Percentiles rank a stretch among this genome's conserved stretches.
These are phyloP conservation scores for Procavia capensis DNA, from an alignment of 2,113 vertebrate species.

Conservation along the genomic window DNA sequence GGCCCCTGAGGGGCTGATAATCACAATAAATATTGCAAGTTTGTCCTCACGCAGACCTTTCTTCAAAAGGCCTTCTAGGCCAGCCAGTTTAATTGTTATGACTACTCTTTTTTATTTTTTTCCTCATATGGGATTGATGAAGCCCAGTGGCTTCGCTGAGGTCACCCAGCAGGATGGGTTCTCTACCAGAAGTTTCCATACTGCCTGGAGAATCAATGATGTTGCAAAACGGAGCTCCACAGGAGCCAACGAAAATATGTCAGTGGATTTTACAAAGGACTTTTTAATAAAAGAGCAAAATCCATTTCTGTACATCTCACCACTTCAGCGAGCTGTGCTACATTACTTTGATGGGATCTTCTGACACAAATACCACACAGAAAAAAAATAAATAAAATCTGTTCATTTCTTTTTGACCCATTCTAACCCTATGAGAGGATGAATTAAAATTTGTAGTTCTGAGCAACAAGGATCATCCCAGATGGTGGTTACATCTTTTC, in stretches of 20 bases:
- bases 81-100: conserved; percentile 74
- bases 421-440: background rate
- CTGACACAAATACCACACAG: background rate
- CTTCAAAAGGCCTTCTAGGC: conserved; percentile 68
- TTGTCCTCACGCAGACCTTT: conserved; percentile 77
- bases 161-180: conserved; percentile 76
- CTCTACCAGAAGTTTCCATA: conserved; percentile 75
- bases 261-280: conserved; percentile 73
- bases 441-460: background rate
- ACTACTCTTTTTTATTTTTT: conserved; percentile 44
- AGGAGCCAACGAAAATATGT: conserved; percentile 78
- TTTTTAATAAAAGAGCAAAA: conserved; percentile 75
- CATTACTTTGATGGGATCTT: background rate
- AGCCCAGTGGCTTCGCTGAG: conserved; percentile 67
- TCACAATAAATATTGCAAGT: conserved; percentile 82
- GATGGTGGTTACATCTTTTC: background rate
- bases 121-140: conserved; percentile 72
- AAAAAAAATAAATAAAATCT: too few species aligned
- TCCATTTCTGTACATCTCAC: conserved; percentile 6
- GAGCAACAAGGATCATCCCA: background rate
- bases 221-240: conserved; percentile 40
- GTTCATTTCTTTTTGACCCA: too few species aligned
- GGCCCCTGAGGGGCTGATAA: conserved; percentile 75
- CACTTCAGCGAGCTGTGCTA: background rate
- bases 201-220: conserved; percentile 66